Evolutionary conservation across 64 coral and sea anemone genomes (phyloP).

Genomic region (Stylophora pistillata): DNA sequence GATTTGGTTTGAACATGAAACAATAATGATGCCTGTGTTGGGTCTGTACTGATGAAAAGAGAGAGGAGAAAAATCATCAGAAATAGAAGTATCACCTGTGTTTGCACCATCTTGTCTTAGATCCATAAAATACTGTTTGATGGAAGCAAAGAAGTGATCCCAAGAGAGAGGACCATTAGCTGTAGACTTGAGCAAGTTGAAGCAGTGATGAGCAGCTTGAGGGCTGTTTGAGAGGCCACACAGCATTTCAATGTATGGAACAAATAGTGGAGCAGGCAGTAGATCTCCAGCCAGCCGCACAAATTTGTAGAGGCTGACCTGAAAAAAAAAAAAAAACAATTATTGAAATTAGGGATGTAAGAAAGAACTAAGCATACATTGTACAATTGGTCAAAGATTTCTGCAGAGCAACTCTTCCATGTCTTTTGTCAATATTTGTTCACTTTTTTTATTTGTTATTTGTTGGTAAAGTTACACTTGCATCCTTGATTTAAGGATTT

Average conservation of each 20-base stretch:
- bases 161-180: conserved; percentile 85
- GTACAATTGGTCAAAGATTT: too few relatives aligned
- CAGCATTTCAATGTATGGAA: conserved; percentile 96
- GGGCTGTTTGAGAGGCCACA: conserved; percentile 76
- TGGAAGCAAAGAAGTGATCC: conserved; percentile 96
- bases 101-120: conserved; percentile 77
- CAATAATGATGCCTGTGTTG: too few relatives aligned
- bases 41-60: too few relatives aligned
- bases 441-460: too few relatives aligned
- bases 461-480: too few relatives aligned
- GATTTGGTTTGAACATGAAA: too few relatives aligned
- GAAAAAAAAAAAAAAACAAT: not conserved
- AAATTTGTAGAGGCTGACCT: conserved; percentile 92
- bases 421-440: too few relatives aligned
- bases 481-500: too few relatives aligned
- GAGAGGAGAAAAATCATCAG: too few relatives aligned
- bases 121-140: conserved; percentile 97
- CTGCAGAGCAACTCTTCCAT: too few relatives aligned
- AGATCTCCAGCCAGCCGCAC: conserved; percentile 90
- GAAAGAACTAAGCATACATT: not conserved
- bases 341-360: not conserved
- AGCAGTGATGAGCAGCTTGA: conserved; percentile 94
- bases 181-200: conserved; percentile 87
- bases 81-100: conserved; percentile 42
- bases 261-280: conserved; percentile 82